phyloP scores from a whole-genome alignment of 2,113 vertebrate species.

The Triplophysa rosa region DNA sequence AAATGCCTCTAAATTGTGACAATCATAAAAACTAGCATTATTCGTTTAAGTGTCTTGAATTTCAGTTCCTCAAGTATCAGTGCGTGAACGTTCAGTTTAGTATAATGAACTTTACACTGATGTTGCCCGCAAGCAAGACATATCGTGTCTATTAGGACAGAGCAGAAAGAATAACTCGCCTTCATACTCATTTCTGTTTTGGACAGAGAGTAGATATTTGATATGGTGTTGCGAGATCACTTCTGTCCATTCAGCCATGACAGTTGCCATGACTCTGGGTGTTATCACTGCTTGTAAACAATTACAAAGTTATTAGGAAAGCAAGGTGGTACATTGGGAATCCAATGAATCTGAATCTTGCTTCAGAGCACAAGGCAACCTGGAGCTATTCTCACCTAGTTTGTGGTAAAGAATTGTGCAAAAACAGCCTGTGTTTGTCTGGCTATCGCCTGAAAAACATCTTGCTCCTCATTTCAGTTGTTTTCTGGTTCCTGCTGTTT shows the following conservation, averaged over 20 bases:
- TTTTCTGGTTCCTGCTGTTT: neutral
- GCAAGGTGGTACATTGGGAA: constrained; percentile 36
- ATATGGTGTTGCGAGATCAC: constrained; percentile 33
- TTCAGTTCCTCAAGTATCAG: neutral
- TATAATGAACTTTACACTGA: constrained; percentile 31
- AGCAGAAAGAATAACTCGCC: neutral
- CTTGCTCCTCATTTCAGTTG: neutral
- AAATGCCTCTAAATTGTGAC: neutral
- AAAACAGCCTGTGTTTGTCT: neutral
- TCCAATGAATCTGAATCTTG: constrained; percentile 31
- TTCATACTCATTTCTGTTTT: constrained; percentile 5
- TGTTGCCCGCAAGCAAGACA: constrained; percentile 33
- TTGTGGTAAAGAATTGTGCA: neutral
- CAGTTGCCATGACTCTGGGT: constrained; percentile 36
- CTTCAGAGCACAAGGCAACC: neutral
- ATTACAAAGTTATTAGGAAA: constrained; percentile 32
- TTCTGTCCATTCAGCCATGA: constrained; percentile 17
- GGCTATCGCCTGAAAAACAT: neutral
- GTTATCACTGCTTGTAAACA: constrained; percentile 40
- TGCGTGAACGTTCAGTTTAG: constrained; percentile 15
- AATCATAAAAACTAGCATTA: neutral
- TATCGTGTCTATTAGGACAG: constrained; percentile 19
- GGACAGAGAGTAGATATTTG: constrained; percentile 34
- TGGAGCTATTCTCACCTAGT: neutral
- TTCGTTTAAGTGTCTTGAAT: constrained; percentile 1